A percentile compares a stretch with the other conserved stretches of the same genome.
Conservation (phyloP, 2,888 invertebrate genomes). For the Brassicogethes aeneus region DNA sequence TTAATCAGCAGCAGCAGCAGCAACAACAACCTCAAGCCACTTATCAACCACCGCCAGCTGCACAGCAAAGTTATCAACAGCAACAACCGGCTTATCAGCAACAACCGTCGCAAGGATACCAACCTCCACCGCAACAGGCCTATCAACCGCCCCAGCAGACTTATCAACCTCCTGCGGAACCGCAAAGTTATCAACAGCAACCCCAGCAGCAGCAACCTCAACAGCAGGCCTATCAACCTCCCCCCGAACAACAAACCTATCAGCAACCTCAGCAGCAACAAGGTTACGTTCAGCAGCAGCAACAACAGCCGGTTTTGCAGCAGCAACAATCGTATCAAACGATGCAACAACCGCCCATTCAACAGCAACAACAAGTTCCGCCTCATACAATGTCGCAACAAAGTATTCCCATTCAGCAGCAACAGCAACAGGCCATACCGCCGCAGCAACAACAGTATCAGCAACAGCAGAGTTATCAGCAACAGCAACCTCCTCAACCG, state of each 20-base stretch:
- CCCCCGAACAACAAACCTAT: conserved; percentile 12
- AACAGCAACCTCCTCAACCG: conserved; percentile 9
- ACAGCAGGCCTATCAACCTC: conserved; percentile 15
- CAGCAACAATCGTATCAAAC: conserved; percentile 15
- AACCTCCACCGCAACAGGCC: conserved; percentile 11
- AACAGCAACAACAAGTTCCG: conserved; percentile 16
- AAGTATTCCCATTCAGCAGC: conserved; percentile 9
- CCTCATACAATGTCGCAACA: conserved; percentile 10
- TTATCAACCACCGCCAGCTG: conserved; percentile 14
- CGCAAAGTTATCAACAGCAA: conserved; percentile 14
- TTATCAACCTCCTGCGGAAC: conserved; percentile 10
- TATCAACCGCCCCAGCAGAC: conserved; percentile 17
- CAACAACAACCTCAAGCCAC: conserved; percentile 17
- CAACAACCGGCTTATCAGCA: conserved; percentile 12
- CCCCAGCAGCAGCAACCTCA: conserved; percentile 17
- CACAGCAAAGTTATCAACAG: conserved; percentile 13
- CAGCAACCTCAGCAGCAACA: conserved; percentile 16
- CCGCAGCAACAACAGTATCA: conserved; percentile 12
- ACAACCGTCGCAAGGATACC: conserved; percentile 9
- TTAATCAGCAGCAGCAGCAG: conserved; percentile 16
- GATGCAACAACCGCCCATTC: conserved; percentile 15
- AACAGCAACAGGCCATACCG: conserved; percentile 19
- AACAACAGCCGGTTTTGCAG: conserved; percentile 18
- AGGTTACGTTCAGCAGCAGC: too few species aligned
- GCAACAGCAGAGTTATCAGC: conserved; percentile 9